Conservation (phyloP, 64 coral and sea anemone species). For the Anthopleura sola region DNA sequence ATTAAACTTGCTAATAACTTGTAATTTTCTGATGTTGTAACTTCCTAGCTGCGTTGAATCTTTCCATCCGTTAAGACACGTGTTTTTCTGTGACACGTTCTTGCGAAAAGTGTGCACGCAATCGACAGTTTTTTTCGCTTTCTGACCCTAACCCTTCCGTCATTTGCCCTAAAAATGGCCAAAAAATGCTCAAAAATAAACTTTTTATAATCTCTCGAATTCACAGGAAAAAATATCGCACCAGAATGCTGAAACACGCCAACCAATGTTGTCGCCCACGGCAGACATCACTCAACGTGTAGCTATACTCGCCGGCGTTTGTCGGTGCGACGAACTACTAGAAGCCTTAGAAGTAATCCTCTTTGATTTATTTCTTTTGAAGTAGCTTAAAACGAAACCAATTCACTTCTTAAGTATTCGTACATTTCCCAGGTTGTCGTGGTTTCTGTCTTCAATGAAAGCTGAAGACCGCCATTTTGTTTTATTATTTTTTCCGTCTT, state of each 20-base stretch:
- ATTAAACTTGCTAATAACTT: no score
- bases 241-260: background rate
- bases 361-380: no score
- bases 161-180: background rate
- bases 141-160: background rate
- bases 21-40: background rate
- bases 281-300: background rate
- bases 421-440: no score
- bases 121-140: background rate
- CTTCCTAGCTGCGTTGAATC: background rate
- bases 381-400: no score
- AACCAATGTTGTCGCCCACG: background rate
- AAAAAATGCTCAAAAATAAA: background rate
- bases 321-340: no score
- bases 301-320: no score
- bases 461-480: no score
- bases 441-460: no score
- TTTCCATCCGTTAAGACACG: background rate
- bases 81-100: background rate
- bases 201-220: background rate
- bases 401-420: no score
- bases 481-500: no score
- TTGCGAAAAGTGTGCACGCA: no score
- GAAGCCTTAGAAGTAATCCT: no score
- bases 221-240: background rate